A percentile compares a stretch with the other conserved stretches of the same genome.
phyloP scores from a whole-genome alignment of 35 echinoderm and acorn worm genomes.

The Chiridota heheva region DNA sequence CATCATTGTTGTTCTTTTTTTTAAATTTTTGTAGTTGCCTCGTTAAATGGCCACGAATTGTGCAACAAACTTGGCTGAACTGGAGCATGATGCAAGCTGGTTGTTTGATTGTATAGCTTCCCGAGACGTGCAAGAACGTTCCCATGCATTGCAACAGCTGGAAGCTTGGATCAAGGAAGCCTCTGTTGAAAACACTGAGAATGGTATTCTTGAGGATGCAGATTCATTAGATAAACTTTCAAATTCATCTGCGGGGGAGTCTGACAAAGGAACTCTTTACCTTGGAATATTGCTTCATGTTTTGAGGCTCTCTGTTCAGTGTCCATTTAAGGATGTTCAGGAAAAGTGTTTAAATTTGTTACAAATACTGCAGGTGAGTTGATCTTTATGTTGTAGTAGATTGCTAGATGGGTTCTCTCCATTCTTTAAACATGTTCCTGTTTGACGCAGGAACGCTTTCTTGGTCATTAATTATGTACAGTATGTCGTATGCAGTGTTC shows the following conservation, averaged over 20 bases:
- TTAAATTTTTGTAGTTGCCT: too few relatives aligned
- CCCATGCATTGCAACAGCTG: constrained; percentile 44
- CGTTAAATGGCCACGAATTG: constrained; percentile 57
- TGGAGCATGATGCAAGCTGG: constrained; percentile 46
- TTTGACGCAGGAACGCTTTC: too few relatives aligned
- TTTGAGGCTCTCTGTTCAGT: constrained; percentile 46
- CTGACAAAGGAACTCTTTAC: not conserved
- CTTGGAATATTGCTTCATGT: constrained; percentile 44
- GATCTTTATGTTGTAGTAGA: too few relatives aligned
- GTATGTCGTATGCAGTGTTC: too few relatives aligned
- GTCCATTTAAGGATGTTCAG: constrained; percentile 43
- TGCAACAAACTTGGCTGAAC: constrained; percentile 28
- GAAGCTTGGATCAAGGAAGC: constrained; percentile 45
- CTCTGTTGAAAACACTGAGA: too few relatives aligned
- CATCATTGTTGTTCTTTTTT: too few relatives aligned
- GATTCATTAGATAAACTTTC: too few relatives aligned
- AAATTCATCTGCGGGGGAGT: too few relatives aligned
- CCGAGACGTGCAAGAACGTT: constrained; percentile 42
- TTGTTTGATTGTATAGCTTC: constrained; percentile 54
- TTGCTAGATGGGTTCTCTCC: too few relatives aligned
- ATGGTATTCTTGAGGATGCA: too few relatives aligned
- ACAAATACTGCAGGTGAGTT: constrained; percentile 17
- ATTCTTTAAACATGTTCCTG: too few relatives aligned
- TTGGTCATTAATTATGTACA: too few relatives aligned
- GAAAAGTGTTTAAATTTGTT: constrained; percentile 20